Conservation (phyloP, 2,797 vertebrate genomes). For the Ctenochaetus hawaiiensis region DNA sequence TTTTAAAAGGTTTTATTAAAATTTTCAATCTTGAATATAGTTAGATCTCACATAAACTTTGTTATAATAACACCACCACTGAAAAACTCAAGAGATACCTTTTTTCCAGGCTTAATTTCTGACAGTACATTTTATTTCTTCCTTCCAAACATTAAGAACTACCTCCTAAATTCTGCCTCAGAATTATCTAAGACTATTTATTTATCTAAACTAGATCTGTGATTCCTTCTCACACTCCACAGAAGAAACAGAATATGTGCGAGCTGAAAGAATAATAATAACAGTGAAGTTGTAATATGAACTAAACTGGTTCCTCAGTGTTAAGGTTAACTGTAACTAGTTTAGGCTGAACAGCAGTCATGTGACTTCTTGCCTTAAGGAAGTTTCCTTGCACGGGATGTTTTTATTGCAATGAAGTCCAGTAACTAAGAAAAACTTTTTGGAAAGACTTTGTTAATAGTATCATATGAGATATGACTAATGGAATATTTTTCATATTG, state of each 20-base stretch:
- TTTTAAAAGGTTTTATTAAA: background rate
- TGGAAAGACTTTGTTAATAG: background rate
- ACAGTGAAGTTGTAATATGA: too few species aligned
- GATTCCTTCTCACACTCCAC: too few species aligned
- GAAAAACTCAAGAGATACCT: background rate
- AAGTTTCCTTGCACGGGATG: background rate
- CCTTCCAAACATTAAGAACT: background rate
- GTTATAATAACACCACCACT: background rate
- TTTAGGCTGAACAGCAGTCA: background rate
- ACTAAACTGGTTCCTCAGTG: background rate
- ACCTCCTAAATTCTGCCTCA: background rate
- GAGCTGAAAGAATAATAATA: too few species aligned
- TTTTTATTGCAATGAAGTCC: background rate
- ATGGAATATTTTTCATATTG: background rate
- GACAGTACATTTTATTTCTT: too few species aligned
- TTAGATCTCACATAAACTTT: background rate
- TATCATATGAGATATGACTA: too few species aligned
- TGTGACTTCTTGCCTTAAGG: background rate
- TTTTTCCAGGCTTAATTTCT: too few species aligned
- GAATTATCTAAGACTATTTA: too few species aligned
- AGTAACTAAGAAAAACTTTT: too few species aligned
- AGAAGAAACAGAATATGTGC: too few species aligned
- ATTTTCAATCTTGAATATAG: background rate
- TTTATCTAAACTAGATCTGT: too few species aligned
- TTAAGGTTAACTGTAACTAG: background rate